Evolutionary conservation across 53 echinoderm and acorn worm species (phyloP).

Genomic region (Paelopatides confundens): DNA sequence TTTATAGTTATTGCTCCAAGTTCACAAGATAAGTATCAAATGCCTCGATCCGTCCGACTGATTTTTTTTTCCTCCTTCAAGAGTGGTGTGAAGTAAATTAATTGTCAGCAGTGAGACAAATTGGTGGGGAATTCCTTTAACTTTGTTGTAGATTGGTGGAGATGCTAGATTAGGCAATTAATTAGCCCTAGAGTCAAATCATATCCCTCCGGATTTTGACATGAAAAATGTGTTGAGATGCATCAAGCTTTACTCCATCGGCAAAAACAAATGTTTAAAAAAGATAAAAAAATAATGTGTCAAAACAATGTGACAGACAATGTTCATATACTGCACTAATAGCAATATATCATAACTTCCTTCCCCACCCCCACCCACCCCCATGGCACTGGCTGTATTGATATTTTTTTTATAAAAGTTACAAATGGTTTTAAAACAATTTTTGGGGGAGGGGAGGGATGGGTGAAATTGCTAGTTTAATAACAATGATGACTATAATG

Average conservation of each 20-base stretch:
- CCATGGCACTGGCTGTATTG: too few relatives aligned
- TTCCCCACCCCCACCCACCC: too few relatives aligned
- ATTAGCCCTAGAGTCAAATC: background rate
- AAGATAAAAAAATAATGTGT: background rate
- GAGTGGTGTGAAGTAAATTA: slow-evolving; percentile 32
- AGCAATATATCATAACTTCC: background rate
- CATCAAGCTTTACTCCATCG: background rate
- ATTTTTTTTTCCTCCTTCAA: background rate
- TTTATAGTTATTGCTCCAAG: background rate
- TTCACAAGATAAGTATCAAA: background rate
- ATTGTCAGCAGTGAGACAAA: slow-evolving; percentile 17
- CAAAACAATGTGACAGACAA: background rate
- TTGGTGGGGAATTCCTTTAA: background rate
- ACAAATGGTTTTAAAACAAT: too few relatives aligned
- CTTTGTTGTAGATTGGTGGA: background rate
- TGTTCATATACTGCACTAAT: background rate
- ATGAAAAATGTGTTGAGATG: background rate
- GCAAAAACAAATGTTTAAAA: background rate
- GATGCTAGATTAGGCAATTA: slow-evolving; percentile 2
- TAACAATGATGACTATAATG: too few relatives aligned
- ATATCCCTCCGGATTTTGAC: background rate
- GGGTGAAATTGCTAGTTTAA: too few relatives aligned
- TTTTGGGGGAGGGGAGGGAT: too few relatives aligned
- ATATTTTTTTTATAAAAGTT: too few relatives aligned
- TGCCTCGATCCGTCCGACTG: background rate